phyloP scores from a whole-genome alignment of 2,113 vertebrate species.

The Pheucticus melanocephalus region DNA sequence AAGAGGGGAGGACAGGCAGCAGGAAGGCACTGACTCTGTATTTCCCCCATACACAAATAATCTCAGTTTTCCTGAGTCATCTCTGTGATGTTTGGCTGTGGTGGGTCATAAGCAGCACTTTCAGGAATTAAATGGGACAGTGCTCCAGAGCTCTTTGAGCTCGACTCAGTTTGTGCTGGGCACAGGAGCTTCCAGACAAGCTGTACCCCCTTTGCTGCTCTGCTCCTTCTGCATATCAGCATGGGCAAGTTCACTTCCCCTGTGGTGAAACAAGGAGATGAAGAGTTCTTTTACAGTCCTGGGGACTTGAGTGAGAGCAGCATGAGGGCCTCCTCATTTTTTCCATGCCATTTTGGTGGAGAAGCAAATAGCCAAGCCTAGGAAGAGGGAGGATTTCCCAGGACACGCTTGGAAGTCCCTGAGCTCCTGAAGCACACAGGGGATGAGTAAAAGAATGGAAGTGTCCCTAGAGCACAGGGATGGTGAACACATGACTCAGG shows the following conservation, averaged over 20 bases:
- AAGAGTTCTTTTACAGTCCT: neutral
- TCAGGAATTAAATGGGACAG: rapidly evolving
- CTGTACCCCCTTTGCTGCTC: neutral
- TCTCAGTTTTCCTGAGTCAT: neutral
- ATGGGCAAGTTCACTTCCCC: neutral
- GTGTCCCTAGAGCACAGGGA: neutral
- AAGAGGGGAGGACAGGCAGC: neutral
- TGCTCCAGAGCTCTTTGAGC: neutral
- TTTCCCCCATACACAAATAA: neutral
- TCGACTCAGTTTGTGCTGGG: neutral
- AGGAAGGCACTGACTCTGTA: neutral
- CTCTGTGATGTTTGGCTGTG: neutral
- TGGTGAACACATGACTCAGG: neutral
- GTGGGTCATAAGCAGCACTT: neutral
- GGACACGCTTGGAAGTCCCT: neutral
- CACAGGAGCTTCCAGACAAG: neutral
- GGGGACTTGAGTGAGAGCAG: neutral
- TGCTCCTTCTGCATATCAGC: neutral
- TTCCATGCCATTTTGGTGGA: neutral
- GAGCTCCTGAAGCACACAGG: neutral
- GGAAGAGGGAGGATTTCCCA: neutral
- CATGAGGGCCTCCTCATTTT: rapidly evolving
- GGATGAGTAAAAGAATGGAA: neutral
- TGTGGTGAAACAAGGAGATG: neutral
- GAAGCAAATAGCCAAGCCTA: neutral